phyloP scores from a whole-genome alignment of 30 jellyfish, hydroid and myxozoan species.

The Aurelia sp. region DNA sequence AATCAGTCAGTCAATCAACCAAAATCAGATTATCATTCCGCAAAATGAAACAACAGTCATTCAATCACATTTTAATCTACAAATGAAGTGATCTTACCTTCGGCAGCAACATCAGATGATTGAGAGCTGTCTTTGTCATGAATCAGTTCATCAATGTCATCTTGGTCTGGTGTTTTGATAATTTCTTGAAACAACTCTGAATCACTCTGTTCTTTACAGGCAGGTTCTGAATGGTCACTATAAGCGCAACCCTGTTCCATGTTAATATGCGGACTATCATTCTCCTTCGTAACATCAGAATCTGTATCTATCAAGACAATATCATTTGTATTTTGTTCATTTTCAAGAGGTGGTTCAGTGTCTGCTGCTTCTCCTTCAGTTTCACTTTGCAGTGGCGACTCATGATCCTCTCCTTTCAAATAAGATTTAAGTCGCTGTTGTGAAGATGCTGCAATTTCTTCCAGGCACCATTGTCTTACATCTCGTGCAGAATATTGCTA shows the following conservation, averaged over 20 bases:
- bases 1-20: no score
- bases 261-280: background rate
- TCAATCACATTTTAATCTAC: no score
- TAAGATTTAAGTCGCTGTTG: constrained; percentile 49
- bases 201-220: constrained; percentile 9
- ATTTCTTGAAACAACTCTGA: constrained; percentile 50
- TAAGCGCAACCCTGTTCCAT: constrained; percentile 9
- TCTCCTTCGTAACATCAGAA: background rate
- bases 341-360: background rate
- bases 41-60: no score
- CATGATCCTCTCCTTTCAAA: constrained; percentile 36
- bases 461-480: constrained; percentile 89
- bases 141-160: constrained; percentile 69
- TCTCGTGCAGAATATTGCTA: constrained; percentile 80
- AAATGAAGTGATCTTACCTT: no score
- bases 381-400: constrained; percentile 55
- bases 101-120: no score
- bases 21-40: no score
- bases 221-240: no score
- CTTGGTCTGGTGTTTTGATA: constrained; percentile 58
- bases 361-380: constrained; percentile 43
- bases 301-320: background rate
- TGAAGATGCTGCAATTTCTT: constrained; percentile 76
- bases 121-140: constrained; percentile 15
- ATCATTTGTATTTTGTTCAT: background rate